Evolutionary conservation across 92 coral and sea anemone species (phyloP).

Genomic region (Heteractis magnifica): DNA sequence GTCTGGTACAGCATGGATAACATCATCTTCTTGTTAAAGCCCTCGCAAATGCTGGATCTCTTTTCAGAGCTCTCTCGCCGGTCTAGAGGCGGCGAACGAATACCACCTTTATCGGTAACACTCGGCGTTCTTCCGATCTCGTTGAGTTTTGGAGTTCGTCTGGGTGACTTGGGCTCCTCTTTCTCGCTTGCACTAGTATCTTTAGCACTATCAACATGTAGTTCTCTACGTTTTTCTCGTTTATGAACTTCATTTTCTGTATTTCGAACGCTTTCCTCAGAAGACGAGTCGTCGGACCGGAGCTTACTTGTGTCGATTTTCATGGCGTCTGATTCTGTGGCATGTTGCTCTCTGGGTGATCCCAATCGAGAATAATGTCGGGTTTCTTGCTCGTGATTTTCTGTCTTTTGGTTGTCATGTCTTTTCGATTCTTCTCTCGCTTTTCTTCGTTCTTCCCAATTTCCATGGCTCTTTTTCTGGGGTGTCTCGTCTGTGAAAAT

Average conservation of each 20-base stretch:
- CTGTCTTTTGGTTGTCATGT: slow-evolving; percentile 21
- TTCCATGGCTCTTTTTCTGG: slow-evolving; percentile 12
- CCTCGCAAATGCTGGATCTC: slow-evolving; percentile 74
- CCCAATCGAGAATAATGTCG: slow-evolving; percentile 2
- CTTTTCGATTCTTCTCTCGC: slow-evolving; percentile 41
- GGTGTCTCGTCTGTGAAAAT: slow-evolving; percentile 20
- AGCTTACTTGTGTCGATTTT: slow-evolving; percentile 12
- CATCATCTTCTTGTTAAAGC: slow-evolving; percentile 89
- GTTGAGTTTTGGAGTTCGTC: slow-evolving; percentile 25
- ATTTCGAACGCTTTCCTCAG: slow-evolving; percentile 40
- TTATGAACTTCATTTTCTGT: slow-evolving; percentile 17
- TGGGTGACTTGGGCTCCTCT: slow-evolving; percentile 17
- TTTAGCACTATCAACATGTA: slow-evolving; percentile 3
- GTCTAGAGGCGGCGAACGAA: slow-evolving; percentile 37
- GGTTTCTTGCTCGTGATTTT: slow-evolving; percentile 17
- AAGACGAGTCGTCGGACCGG: slow-evolving; percentile 51
- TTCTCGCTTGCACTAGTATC: slow-evolving; percentile 21
- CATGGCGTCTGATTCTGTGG: not conserved
- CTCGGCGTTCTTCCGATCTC: slow-evolving; percentile 37
- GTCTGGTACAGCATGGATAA: slow-evolving; percentile 77
- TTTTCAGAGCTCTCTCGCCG: slow-evolving; percentile 48
- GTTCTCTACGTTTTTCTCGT: slow-evolving; percentile 1
- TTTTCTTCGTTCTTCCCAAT: slow-evolving; percentile 41
- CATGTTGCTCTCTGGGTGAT: slow-evolving; percentile 8
- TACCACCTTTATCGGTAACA: slow-evolving; percentile 21